These are phyloP conservation scores for Acrocephalus scirpaceus DNA, from an alignment of 2,797 vertebrate species.

Conservation along the genomic window DNA sequence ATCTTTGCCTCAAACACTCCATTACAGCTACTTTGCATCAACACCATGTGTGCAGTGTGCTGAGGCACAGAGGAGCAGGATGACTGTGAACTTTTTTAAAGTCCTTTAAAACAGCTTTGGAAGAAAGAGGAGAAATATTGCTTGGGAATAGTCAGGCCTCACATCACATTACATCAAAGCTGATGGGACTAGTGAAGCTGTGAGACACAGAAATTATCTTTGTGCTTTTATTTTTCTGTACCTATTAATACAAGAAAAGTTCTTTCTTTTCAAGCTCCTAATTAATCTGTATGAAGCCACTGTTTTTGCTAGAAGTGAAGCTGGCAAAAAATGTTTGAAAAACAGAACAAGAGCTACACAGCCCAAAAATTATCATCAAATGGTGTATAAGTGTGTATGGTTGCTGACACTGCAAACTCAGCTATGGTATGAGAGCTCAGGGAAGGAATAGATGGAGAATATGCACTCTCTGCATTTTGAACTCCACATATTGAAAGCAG, in stretches of 20 bases:
- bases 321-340: not conserved
- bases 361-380: not conserved
- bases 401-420: not conserved
- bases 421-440: not conserved
- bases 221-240: not conserved
- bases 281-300: not conserved
- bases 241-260: not conserved
- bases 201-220: not conserved
- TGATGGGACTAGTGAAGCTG: not conserved
- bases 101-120: not conserved
- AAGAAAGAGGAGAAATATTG: not conserved
- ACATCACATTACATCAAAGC: not conserved
- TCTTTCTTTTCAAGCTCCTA: not conserved
- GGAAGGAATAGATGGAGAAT: not conserved
- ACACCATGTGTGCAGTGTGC: accelerated
- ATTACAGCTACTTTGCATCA: not conserved
- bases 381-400: not conserved
- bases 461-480: not conserved
- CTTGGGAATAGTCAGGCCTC: not conserved
- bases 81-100: not conserved
- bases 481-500: not conserved
- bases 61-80: not conserved
- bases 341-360: not conserved
- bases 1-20: not conserved
- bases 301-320: not conserved